Evolutionary conservation across 1,140 invertebrate species (phyloP).

Genomic region (Anastrepha obliqua): DNA sequence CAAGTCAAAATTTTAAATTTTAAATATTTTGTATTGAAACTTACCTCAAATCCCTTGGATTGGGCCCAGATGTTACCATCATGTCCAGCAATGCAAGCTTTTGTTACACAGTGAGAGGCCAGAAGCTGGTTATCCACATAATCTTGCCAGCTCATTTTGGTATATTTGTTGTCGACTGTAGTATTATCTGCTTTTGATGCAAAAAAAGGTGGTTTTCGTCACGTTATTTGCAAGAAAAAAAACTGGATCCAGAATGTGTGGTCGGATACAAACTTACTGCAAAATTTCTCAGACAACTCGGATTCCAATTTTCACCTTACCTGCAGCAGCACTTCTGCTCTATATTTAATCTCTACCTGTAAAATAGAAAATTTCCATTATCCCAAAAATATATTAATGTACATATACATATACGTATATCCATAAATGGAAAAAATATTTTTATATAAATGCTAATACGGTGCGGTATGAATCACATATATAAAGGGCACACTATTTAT

Average conservation of each 20-base stretch:
- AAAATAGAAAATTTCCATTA: background rate
- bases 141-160: conserved; percentile 95
- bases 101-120: conserved; percentile 92
- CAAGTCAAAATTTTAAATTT: conserved; percentile 62
- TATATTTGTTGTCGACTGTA: conserved; percentile 56
- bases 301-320: background rate
- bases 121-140: conserved; percentile 98
- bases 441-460: background rate
- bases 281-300: background rate
- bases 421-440: conserved; percentile 26
- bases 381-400: background rate
- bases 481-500: background rate
- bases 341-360: background rate
- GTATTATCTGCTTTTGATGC: background rate
- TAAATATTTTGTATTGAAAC: conserved; percentile 63
- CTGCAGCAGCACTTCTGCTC: background rate
- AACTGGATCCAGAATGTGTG: background rate
- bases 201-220: background rate
- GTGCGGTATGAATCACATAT: background rate
- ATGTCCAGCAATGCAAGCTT: conserved; percentile 94
- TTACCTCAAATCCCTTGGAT: conserved; percentile 93
- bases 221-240: background rate
- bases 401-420: background rate
- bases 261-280: background rate
- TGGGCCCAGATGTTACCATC: conserved; percentile 97